A percentile compares a stretch with the other conserved stretches of the same genome.
Evolutionary conservation across 2,113 vertebrate species (phyloP).

Genomic region (Urocitellus parryii): DNA sequence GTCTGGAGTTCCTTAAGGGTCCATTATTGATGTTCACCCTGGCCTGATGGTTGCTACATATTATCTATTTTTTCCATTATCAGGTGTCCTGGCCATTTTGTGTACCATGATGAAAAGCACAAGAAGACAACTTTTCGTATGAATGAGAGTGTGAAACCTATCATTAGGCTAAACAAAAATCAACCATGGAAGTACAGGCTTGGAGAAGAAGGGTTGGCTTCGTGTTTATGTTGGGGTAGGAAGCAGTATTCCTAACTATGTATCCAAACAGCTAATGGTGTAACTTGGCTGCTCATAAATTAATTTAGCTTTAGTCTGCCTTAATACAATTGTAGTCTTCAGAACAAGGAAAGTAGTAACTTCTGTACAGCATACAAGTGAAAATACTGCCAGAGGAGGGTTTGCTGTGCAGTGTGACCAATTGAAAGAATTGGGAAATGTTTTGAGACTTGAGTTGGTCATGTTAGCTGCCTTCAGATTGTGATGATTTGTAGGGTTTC

Average conservation of each 20-base stretch:
- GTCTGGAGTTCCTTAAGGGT: neutral
- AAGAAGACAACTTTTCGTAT: constrained; percentile 41
- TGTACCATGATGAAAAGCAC: neutral
- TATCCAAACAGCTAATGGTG: neutral
- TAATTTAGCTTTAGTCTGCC: neutral
- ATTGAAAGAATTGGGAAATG: neutral
- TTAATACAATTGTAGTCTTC: neutral
- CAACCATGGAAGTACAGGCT: neutral
- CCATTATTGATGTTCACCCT: neutral
- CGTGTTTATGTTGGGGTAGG: neutral
- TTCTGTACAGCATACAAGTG: neutral
- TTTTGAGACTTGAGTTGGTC: neutral
- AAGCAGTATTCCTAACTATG: neutral
- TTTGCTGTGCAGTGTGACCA: neutral
- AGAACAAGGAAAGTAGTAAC: neutral
- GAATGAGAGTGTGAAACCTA: constrained; percentile 32
- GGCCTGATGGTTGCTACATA: neutral
- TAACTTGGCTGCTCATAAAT: constrained; percentile 3
- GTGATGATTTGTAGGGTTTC: neutral
- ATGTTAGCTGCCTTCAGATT: neutral
- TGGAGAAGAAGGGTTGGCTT: neutral
- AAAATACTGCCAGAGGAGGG: neutral
- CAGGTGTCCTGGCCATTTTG: neutral
- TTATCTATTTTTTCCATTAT: neutral
- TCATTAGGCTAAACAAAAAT: neutral